phyloP scores from a whole-genome alignment of 2,113 vertebrate species.

The Tupaia chinensis region DNA sequence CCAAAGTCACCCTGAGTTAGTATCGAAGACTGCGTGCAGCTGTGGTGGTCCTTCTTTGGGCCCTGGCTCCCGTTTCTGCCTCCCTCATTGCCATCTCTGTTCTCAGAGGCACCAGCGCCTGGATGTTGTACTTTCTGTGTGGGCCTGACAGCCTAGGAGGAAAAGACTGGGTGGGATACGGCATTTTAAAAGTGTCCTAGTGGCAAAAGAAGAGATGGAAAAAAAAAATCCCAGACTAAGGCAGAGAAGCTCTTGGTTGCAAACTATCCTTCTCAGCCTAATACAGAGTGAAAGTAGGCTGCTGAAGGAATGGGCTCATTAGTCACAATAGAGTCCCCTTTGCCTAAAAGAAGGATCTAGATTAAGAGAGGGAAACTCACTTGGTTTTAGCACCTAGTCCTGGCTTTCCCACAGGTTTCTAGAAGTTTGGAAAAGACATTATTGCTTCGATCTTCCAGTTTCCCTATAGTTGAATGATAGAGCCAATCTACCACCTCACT shows the following conservation, averaged over 20 bases:
- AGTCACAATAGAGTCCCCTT: slow-evolving; percentile 56
- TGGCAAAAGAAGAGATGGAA: not conserved
- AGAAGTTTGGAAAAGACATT: not conserved
- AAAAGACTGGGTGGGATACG: not conserved
- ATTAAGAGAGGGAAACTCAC: not conserved
- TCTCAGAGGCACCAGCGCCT: not conserved
- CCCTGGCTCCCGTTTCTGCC: not conserved
- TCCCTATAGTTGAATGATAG: not conserved
- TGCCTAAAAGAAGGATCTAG: slow-evolving; percentile 14
- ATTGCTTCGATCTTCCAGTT: not conserved
- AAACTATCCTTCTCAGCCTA: slow-evolving; percentile 38
- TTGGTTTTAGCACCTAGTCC: not conserved
- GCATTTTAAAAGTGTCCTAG: not conserved
- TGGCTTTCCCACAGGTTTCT: not conserved
- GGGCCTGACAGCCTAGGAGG: no score
- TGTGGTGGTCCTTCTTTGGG: not conserved
- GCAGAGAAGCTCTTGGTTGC: not conserved
- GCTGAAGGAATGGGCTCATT: slow-evolving; percentile 24
- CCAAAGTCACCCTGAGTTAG: slow-evolving; percentile 57
- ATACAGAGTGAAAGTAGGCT: slow-evolving; percentile 18
- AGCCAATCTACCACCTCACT: not conserved
- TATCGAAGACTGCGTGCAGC: not conserved
- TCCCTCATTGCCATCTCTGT: not conserved
- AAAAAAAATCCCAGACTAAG: not conserved
- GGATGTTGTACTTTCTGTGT: not conserved